phyloP scores from a whole-genome alignment of 2,888 invertebrate species.

The Nephrotoma guestfalica region DNA sequence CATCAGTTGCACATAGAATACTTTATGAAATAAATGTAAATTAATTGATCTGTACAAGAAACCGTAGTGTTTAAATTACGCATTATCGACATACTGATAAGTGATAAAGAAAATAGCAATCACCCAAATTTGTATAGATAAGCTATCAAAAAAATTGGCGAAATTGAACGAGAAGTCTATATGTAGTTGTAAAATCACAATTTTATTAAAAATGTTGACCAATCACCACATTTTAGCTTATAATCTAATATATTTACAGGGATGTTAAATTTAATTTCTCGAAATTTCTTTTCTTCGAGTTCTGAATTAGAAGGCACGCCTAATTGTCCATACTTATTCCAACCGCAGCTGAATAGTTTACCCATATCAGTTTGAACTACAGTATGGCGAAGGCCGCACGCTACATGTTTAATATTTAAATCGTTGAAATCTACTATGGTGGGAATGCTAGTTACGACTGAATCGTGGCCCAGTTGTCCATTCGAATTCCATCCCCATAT shows the following conservation, averaged over 20 bases:
- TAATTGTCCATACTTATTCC: conserved; percentile 71
- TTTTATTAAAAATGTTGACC: conserved; percentile 27
- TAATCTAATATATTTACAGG: conserved; percentile 13
- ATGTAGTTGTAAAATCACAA: background rate
- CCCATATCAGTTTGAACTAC: conserved; percentile 50
- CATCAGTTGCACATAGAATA: background rate
- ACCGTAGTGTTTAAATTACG: background rate
- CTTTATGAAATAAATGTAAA: background rate
- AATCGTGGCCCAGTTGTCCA: conserved; percentile 63
- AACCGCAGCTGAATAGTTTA: conserved; percentile 59
- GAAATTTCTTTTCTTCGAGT: conserved; percentile 22
- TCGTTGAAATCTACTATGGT: conserved; percentile 20
- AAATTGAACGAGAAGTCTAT: background rate
- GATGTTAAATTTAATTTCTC: conserved; percentile 19
- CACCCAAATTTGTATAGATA: background rate
- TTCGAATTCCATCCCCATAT: conserved; percentile 85
- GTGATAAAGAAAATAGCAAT: background rate
- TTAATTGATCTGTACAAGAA: background rate
- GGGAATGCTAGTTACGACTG: conserved; percentile 20
- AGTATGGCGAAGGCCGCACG: conserved; percentile 67
- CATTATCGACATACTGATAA: background rate
- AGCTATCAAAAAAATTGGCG: background rate
- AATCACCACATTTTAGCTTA: conserved; percentile 34
- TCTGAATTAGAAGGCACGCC: conserved; percentile 30
- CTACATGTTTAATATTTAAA: conserved; percentile 36